Evolutionary conservation across 2,888 invertebrate genomes (phyloP).

Genomic region (Hedya salicella): DNA sequence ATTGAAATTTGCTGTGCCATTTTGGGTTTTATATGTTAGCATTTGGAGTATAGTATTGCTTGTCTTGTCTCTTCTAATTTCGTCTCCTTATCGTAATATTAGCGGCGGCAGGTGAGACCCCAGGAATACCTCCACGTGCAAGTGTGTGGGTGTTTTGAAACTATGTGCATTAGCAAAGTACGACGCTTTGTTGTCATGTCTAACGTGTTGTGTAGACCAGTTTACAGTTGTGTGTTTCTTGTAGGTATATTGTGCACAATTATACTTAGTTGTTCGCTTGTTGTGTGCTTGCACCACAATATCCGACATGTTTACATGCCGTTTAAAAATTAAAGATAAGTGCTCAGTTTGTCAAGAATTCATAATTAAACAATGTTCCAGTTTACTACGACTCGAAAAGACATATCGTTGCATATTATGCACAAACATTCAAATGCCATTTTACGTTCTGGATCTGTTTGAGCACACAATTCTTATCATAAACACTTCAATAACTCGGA

Average conservation of each 20-base stretch:
- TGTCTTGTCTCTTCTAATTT: conserved; percentile 33
- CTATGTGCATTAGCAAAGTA: conserved; percentile 41
- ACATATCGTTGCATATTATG: too few species aligned
- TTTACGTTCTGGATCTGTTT: too few species aligned
- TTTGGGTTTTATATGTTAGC: conserved; percentile 43
- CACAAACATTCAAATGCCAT: too few species aligned
- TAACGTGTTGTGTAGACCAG: conserved; percentile 29
- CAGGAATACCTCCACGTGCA: conserved; percentile 24
- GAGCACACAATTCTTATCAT: neutral
- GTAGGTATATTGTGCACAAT: neutral
- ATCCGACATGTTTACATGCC: too few species aligned
- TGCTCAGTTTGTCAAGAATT: too few species aligned
- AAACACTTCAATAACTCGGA: conserved; percentile 4
- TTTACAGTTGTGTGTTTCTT: conserved; percentile 7
- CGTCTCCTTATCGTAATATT: conserved; percentile 43
- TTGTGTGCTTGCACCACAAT: too few species aligned
- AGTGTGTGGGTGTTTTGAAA: conserved; percentile 39
- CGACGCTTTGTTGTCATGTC: conserved; percentile 31
- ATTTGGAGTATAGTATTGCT: conserved; percentile 51
- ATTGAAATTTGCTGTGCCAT: conserved; percentile 49
- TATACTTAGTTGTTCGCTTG: too few species aligned
- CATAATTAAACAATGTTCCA: too few species aligned
- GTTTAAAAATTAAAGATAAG: too few species aligned
- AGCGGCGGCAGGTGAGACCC: conserved; percentile 41
- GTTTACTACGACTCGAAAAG: too few species aligned